Evolutionary conservation across 2,888 invertebrate genomes (phyloP), one percentile per base, ranked within the genome.

Genomic region (Hyposoter dolosus): DNA sequence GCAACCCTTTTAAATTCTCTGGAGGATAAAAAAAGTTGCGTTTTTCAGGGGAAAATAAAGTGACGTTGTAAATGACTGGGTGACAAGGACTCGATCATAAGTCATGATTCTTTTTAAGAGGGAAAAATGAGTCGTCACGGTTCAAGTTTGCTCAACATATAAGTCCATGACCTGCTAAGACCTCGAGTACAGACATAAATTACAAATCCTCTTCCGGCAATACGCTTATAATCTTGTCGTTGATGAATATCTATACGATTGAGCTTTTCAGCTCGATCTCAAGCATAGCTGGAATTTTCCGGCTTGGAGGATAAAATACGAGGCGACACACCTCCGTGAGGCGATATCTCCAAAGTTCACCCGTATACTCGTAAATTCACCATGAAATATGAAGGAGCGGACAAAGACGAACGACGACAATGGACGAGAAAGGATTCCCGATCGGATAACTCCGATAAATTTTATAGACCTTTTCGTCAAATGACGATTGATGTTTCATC

Each of bases 321-420:
- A 79, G 63, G 45, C 53, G 69, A 76, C 50, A 76, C 50, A 47
- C 9, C 17, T 53, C 35, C 35, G 28, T 3, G 35, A 35, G 35
- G 35, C 35, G 35, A 35, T 35, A 35, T 6, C 35, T 40, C 40
- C 40, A 10, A 45, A 50, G 66, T 60, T 76, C 28, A 45, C 53
- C 53, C 28, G 23, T 35, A 56, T 71, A 65, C 76, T 82, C 85
- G 78, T 82, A 85, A 82, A 85, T 85, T 74, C 74, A 45, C 74
- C 50, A 82, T 47, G 68, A 35, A 23, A 23, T 50, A 63, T 23
- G 23, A 56, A 68, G 77, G n/a, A 68, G 45, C 53, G 40, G 17
- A 28, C 12, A 45, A 60, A 35, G 40, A 56, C 15, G 47, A 40
- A 63, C 19, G 60, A 19, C 32, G 35, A 40, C 56, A 69, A 45